Evolutionary conservation across 2,888 invertebrate genomes (phyloP).

Genomic region (Aphodius sticticus): DNA sequence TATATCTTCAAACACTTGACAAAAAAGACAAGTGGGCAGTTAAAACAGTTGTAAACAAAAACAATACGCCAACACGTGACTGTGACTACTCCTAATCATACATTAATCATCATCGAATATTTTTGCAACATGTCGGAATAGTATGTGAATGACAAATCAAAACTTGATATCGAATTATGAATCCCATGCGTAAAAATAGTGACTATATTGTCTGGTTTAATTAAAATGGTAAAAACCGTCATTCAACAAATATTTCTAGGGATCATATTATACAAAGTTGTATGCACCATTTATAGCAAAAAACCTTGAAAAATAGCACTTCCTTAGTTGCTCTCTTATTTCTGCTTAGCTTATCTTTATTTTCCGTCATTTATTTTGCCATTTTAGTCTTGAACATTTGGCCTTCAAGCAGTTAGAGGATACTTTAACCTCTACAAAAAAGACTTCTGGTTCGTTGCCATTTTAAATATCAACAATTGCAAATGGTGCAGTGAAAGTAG

Average conservation of each 20-base stretch:
- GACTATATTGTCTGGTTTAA: too few species aligned
- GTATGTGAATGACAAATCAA: too few species aligned
- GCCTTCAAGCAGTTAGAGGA: neutral
- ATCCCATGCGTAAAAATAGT: too few species aligned
- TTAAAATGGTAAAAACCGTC: too few species aligned
- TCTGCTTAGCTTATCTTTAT: neutral
- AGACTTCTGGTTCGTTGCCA: neutral
- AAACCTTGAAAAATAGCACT: neutral
- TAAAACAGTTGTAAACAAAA: neutral
- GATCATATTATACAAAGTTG: too few species aligned
- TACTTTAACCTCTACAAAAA: neutral
- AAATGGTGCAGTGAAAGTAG: neutral
- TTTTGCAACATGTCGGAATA: neutral
- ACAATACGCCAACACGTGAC: neutral
- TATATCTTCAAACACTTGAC: neutral
- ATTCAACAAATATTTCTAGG: too few species aligned
- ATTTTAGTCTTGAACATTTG: neutral
- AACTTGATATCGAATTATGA: too few species aligned
- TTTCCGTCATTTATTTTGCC: neutral
- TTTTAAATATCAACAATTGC: neutral
- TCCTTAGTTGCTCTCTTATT: neutral
- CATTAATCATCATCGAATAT: neutral
- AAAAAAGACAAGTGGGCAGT: neutral
- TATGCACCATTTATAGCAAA: neutral
- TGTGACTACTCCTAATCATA: neutral